Evolutionary conservation across 2,113 vertebrate genomes (phyloP), one percentile per base, ranked within the genome.

Genomic region (Xiphophorus couchianus): DNA sequence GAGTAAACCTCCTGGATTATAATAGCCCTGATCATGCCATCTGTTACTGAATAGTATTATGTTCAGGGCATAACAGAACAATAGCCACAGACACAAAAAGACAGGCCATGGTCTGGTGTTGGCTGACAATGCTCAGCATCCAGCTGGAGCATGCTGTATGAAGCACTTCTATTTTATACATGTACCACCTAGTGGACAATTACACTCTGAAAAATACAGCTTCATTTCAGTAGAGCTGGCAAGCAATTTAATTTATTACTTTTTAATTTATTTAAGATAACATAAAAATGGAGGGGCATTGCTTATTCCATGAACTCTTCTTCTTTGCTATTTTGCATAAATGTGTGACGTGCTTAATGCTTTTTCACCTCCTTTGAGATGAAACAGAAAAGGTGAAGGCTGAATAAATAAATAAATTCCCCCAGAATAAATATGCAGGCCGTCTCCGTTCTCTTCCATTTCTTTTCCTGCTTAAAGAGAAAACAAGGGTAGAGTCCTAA

Each of bases 351-450:
- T 81, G 75, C 71, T 88, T 88, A 76, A 78, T 81, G 73, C 74
- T 30, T 74, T n/a, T 74, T 62, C 39, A 60, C 67, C 75, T 29
- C 65, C 62, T 62, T 62, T 35, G 72, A 86, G 78, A 84, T 69
- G 48, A 87, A 65, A 77, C 66, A 63, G 72, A 71, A 70, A 42
- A 73, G 76, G 78, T 8, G 2, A 62, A 82, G 64, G 68, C 80
- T 85, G 77, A 79, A 85, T 79, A 75, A 76, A 85, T 80, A 15
- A 77, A 81, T 67, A 29, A 73, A 48, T 72, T 75, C 58, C 70
- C 62, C 77, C 61, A 3, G 31, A 87, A 80, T 69, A 80, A 90
- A 85, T 80, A 84, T 84, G 48, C 69, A 79, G 82, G 76, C 35
- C 82, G 31, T 74, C 60, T 48, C 78, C 60, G 44, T 14, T 85